phyloP scores from a whole-genome alignment of 2,797 vertebrate genomes.

The Tamandua tetradactyla region DNA sequence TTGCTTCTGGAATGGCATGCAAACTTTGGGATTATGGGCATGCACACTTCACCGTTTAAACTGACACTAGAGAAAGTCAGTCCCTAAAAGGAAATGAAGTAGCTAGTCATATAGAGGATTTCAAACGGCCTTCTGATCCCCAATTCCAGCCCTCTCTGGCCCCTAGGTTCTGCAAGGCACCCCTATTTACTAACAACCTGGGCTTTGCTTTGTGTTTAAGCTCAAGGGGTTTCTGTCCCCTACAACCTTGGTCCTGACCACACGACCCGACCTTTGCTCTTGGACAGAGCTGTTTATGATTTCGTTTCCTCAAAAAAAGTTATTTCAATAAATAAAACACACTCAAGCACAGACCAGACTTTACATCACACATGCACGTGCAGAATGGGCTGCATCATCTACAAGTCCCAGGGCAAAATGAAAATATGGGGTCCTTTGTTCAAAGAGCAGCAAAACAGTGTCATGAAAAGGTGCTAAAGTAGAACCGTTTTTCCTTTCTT shows the following conservation, averaged over 20 bases:
- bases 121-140: neutral
- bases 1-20: neutral
- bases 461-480: neutral
- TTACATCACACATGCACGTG: neutral
- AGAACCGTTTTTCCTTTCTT: neutral
- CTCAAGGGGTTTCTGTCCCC: neutral
- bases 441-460: neutral
- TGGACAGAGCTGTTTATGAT: neutral
- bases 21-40: neutral
- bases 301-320: conserved; percentile 7
- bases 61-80: neutral
- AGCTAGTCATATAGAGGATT: neutral
- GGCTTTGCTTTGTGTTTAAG: neutral
- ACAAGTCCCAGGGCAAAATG: neutral
- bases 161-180: neutral
- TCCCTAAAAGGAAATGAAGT: neutral
- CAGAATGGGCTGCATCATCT: neutral
- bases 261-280: neutral
- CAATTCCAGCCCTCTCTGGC: neutral
- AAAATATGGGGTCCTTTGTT: neutral
- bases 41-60: neutral
- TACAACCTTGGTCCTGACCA: neutral
- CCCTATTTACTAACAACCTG: neutral
- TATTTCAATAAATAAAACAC: neutral
- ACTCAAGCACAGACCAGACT: neutral